Evolutionary conservation across 1,140 invertebrate genomes (phyloP).

Genomic region (Lethocerus indicus): DNA sequence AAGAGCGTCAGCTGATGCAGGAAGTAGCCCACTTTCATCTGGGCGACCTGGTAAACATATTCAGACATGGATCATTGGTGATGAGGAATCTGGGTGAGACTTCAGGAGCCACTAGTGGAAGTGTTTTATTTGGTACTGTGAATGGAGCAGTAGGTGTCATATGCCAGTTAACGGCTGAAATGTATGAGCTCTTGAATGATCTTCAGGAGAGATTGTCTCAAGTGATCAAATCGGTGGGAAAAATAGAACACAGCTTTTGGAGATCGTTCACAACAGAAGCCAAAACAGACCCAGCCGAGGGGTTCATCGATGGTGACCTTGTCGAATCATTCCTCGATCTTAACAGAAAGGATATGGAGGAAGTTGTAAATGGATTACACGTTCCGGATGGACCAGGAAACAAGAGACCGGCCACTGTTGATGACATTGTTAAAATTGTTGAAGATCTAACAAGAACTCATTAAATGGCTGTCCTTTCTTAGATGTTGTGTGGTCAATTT

Average conservation of each 20-base stretch:
- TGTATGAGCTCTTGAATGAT: slow-evolving; percentile 74
- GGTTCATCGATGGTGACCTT: slow-evolving; percentile 96
- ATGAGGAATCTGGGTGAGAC: slow-evolving; percentile 84
- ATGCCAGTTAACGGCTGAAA: slow-evolving; percentile 73
- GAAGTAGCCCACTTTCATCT: slow-evolving; percentile 89
- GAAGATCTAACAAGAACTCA: slow-evolving; percentile 97
- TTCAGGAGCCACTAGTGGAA: slow-evolving; percentile 61
- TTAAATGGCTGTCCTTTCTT: slow-evolving; percentile 29
- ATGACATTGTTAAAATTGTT: slow-evolving; percentile 92
- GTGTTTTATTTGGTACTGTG: slow-evolving; percentile 80
- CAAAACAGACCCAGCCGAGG: slow-evolving; percentile 65
- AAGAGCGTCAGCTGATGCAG: slow-evolving; percentile 87
- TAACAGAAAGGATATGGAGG: slow-evolving; percentile 71
- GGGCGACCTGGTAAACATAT: slow-evolving; percentile 95
- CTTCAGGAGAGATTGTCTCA: slow-evolving; percentile 68
- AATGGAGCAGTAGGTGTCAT: slow-evolving; percentile 86
- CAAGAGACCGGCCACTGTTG: slow-evolving; percentile 74
- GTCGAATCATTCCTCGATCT: slow-evolving; percentile 95
- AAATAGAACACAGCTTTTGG: slow-evolving; percentile 86
- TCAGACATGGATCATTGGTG: slow-evolving; percentile 84
- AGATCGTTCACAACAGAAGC: slow-evolving; percentile 70
- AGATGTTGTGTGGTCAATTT: no score
- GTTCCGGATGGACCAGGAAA: slow-evolving; percentile 71
- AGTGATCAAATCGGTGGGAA: slow-evolving; percentile 89
- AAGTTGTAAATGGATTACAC: slow-evolving; percentile 70